Evolutionary conservation across 2,113 vertebrate species (phyloP).

Genomic region (Verasper variegatus): DNA sequence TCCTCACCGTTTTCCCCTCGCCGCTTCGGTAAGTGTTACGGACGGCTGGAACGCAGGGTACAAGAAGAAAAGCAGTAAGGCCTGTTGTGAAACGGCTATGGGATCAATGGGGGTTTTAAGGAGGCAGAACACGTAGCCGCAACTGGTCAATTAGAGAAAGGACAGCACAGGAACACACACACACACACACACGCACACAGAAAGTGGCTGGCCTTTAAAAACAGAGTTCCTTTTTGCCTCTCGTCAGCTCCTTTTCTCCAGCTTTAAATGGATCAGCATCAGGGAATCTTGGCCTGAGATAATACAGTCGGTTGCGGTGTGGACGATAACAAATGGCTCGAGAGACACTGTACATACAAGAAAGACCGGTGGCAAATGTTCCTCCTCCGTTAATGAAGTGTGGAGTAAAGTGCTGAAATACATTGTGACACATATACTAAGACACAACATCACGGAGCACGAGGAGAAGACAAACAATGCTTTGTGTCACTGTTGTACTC

Average conservation of each 20-base stretch:
- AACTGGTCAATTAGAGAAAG: constrained; percentile 79
- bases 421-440: background rate
- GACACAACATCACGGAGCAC: background rate
- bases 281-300: constrained; percentile 55
- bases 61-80: constrained; percentile 63
- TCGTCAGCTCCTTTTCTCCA: constrained; percentile 70
- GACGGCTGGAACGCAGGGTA: constrained; percentile 50
- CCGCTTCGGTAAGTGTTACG: constrained; percentile 39
- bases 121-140: constrained; percentile 72
- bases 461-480: background rate
- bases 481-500: background rate
- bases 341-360: constrained; percentile 11
- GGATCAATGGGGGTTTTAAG: constrained; percentile 74
- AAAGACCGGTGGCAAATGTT: constrained; percentile 1
- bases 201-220: constrained; percentile 69
- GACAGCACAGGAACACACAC: constrained; percentile 60
- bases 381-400: constrained; percentile 4
- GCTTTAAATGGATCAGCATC: constrained; percentile 61
- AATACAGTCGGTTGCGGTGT: constrained; percentile 23
- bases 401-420: constrained; percentile 1
- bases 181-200: constrained; percentile 20
- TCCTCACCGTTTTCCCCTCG: constrained; percentile 14
- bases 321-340: constrained; percentile 18
- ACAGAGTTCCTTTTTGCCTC: constrained; percentile 68
- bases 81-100: constrained; percentile 55